Conservation (phyloP, 2,888 invertebrate species). For the Dendrolimus houi region DNA sequence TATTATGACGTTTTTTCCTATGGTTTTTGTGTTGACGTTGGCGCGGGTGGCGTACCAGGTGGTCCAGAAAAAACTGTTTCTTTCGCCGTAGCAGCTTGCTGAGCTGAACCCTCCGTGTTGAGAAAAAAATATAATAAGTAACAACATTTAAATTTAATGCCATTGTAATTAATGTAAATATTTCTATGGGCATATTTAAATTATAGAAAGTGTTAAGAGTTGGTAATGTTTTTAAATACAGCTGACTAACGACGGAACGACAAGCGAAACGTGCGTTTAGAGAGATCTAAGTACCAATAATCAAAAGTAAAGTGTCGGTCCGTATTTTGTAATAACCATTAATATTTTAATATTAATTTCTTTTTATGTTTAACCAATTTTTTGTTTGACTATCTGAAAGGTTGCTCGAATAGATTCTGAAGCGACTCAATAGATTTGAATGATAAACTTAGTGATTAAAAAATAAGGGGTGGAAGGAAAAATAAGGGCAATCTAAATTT, state of each 20-base stretch:
- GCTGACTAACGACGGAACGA: neutral
- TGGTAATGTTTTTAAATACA: neutral
- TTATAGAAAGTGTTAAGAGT: slow-evolving; percentile 1
- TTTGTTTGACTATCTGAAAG: too few relatives aligned
- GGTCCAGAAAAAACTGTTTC: slow-evolving; percentile 58
- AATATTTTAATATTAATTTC: too few relatives aligned
- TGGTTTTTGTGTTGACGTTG: slow-evolving; percentile 51
- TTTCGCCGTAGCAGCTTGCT: slow-evolving; percentile 58
- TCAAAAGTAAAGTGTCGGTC: too few relatives aligned
- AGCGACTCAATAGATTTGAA: too few relatives aligned
- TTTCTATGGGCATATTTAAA: slow-evolving; percentile 1
- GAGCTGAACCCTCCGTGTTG: slow-evolving; percentile 7
- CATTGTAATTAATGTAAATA: neutral
- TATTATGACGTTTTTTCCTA: slow-evolving; percentile 67
- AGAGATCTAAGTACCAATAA: too few relatives aligned
- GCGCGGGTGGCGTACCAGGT: slow-evolving; percentile 71
- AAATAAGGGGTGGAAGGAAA: too few relatives aligned
- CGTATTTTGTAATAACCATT: too few relatives aligned
- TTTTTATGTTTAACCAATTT: too few relatives aligned
- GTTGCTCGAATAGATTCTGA: too few relatives aligned
- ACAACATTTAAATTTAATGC: neutral
- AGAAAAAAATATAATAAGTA: slow-evolving; percentile 1
- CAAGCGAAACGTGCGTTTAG: too few relatives aligned
- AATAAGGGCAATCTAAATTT: too few relatives aligned
- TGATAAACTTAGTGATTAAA: too few relatives aligned